Conservation (phyloP, 2,113 vertebrate species). For the Takifugu flavidus region DNA sequence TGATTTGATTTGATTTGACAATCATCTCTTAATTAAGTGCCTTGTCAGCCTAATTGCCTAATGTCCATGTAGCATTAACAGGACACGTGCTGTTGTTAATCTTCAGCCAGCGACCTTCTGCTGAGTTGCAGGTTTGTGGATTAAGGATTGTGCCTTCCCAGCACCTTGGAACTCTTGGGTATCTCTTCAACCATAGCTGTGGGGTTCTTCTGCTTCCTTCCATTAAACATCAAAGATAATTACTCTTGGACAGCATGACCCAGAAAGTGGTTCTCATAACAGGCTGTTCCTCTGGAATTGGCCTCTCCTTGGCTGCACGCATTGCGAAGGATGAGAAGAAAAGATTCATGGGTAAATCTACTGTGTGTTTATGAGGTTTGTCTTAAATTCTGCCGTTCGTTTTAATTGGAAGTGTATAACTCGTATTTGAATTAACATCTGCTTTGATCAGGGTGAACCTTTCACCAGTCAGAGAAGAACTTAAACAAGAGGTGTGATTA, state of each 20-base stretch:
- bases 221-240: background rate
- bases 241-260: constrained; percentile 60
- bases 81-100: constrained; percentile 26
- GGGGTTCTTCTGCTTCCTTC: constrained; percentile 1
- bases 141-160: constrained; percentile 29
- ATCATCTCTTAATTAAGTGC: constrained; percentile 71
- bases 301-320: constrained; percentile 79
- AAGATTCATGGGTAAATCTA: constrained; percentile 82
- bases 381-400: no score
- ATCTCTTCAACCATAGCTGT: background rate
- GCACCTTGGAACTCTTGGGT: background rate
- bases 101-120: constrained; percentile 40
- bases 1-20: constrained; percentile 24
- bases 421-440: background rate
- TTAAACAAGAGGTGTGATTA: no score
- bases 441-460: background rate
- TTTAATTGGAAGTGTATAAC: no score
- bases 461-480: no score
- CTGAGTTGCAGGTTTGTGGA: constrained; percentile 59
- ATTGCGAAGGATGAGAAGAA: constrained; percentile 84
- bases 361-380: constrained; percentile 1
- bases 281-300: constrained; percentile 86
- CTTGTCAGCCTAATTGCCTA: no score
- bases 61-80: no score
- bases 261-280: constrained; percentile 85